Evolutionary conservation across 2,888 invertebrate species (phyloP).

Genomic region (Pachydiplax longipennis): DNA sequence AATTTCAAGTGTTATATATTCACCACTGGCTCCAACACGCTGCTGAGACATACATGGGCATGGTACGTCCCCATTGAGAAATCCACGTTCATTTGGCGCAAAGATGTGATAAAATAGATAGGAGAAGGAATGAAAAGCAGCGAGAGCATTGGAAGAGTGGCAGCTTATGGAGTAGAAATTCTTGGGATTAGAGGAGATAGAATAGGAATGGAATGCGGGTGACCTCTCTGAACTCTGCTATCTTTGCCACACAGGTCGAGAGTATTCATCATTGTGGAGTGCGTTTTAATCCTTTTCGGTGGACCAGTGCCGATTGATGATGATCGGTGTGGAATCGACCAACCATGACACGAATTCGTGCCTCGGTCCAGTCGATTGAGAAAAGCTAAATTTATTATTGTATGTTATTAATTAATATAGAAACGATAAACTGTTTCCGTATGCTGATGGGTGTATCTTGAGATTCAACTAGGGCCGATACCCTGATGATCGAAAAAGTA

Average conservation of each 20-base stretch:
- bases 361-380: background rate
- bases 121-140: background rate
- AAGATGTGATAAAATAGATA: too few species aligned
- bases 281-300: conserved; percentile 24
- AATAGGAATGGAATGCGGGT: background rate
- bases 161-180: background rate
- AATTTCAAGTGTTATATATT: too few species aligned
- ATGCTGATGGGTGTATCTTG: too few species aligned
- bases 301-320: background rate
- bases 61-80: too few species aligned
- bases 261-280: conserved; percentile 13
- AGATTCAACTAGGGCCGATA: too few species aligned
- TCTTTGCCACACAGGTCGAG: conserved; percentile 9
- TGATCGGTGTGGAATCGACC: conserved; percentile 19
- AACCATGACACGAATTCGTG: conserved; percentile 18
- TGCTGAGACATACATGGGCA: too few species aligned
- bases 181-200: background rate
- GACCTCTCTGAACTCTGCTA: background rate
- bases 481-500: too few species aligned
- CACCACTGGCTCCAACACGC: too few species aligned
- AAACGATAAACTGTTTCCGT: too few species aligned
- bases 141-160: background rate
- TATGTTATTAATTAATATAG: too few species aligned
- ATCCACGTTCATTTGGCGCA: too few species aligned
- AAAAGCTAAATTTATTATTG: too few species aligned